Base-by-base conservation (phyloP, 2,113 vertebrate species). In the Apodemus speciosus region DNA sequence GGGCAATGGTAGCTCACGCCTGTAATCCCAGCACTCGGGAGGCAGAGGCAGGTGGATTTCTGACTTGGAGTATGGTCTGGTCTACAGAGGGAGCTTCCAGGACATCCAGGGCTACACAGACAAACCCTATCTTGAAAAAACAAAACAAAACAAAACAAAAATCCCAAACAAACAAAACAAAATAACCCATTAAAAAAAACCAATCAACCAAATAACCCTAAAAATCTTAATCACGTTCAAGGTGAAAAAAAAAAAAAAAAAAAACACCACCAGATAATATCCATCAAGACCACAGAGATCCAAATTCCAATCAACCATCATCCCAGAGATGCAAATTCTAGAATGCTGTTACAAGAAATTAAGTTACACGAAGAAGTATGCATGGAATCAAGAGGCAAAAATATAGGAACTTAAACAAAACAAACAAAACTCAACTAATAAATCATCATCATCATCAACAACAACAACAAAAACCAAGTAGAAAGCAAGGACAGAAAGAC, bases 311-410 rank as follows among this genome's bases (percentile, higher is more conserved):
- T 20, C 40, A 79, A 56, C 23, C 53, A 81, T 49, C 30, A 68
- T 62, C 93, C 49, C n/a, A 23, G 68, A 76, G 68, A 56, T 35
- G 27, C 43, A 68, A 84, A 56, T 77, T 23, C 62, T 23, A 87
- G 84, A 1, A 46, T 46, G 71, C 49, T 72, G 35, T 60, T 84
- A 58, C 81, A 69, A 64, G 75, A 94, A 95, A 95, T 75, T 30
- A 81, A 49, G 87, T 71, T 83, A 90, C 53, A 68, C 38, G 60
- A 73, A 60, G 58, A 92, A 87, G 15, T 46, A 75, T 1, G 4
- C 10, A 53, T 43, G 68, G 20, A 46, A 72, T 89, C 51, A 81
- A 76, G 16, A 75, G 53, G 53, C 32, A 85, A 68, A 89, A 90
- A 64, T 3, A 27, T 1, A 49, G n/a, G 40, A 53, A 40, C 51